These are phyloP conservation scores for Trichonephila inaurata DNA, from an alignment of 1,140 invertebrate species.

Conservation along the genomic window DNA sequence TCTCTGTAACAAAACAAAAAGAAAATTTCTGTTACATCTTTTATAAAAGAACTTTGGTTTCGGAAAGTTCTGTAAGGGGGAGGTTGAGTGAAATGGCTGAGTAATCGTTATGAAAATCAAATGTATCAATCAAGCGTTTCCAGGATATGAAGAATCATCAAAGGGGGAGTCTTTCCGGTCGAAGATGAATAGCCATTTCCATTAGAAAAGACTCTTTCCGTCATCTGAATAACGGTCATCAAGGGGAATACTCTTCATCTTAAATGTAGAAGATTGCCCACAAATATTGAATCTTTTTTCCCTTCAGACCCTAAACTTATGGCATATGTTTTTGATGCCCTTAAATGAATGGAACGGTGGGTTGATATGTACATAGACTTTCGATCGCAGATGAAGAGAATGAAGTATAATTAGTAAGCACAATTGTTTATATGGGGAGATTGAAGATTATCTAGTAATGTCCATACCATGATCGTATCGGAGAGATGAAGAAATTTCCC, in stretches of 20 bases:
- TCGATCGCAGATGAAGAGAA: not conserved
- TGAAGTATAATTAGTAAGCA: conserved; percentile 20
- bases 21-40: not conserved
- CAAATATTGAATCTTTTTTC: conserved; percentile 34
- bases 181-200: conserved; percentile 53
- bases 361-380: not conserved
- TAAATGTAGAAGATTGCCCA: not conserved
- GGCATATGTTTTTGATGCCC: conserved; percentile 18
- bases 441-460: not conserved
- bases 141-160: conserved; percentile 65
- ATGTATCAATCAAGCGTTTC: conserved; percentile 65
- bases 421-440: not conserved
- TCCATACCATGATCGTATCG: not conserved
- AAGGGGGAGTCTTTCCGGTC: conserved; percentile 25
- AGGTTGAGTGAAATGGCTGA: conserved; percentile 18
- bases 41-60: conserved; percentile 9
- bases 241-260: not conserved
- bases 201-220: conserved; percentile 46
- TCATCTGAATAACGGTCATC: conserved; percentile 55
- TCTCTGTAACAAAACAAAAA: not conserved
- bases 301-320: not conserved
- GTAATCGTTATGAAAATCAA: conserved; percentile 69
- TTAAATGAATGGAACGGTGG: not conserved
- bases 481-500: conserved; percentile 34
- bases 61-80: not conserved